Percentiles rank a stretch among this genome's conserved stretches.
Conservation (phyloP, 2,888 invertebrate species). For the Oscheius myriophilus region DNA sequence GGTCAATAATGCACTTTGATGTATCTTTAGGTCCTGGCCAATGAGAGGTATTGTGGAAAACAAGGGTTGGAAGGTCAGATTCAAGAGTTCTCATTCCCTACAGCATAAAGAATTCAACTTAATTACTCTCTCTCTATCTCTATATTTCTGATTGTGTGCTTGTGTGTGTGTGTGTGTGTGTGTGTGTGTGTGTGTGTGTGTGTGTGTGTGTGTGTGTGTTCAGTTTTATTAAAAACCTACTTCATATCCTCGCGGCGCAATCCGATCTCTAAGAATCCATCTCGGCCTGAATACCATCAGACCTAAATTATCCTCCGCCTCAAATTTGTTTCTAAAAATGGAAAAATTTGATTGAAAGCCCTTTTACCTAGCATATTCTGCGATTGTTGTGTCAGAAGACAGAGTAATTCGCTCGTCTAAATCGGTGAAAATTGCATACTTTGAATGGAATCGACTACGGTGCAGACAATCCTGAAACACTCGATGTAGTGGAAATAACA, state of each 20-base stretch:
- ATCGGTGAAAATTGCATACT: conserved; percentile 2
- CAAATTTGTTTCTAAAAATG: no score
- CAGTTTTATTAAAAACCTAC: no score
- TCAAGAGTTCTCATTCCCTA: conserved; percentile 17
- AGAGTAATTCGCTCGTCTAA: conserved; percentile 22
- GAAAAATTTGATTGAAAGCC: no score
- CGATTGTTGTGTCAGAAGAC: no score
- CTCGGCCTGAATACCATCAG: conserved; percentile 4
- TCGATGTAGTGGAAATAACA: background rate
- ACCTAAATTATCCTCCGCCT: background rate
- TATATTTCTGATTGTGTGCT: no score
- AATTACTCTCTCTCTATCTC: no score
- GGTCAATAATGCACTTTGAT: no score
- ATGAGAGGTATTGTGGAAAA: conserved; percentile 21
- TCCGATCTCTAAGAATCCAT: conserved; percentile 17
- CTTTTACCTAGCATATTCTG: no score
- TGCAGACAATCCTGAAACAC: conserved; percentile 26
- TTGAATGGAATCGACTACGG: conserved; percentile 14
- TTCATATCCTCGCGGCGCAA: conserved; percentile 8
- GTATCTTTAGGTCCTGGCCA: background rate
- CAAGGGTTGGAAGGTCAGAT: conserved; percentile 19
- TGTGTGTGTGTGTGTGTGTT: no score
- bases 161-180: no score
- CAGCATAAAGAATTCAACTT: no score
- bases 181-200: no score